Evolutionary conservation across 2,888 invertebrate genomes (phyloP).

Genomic region (Folsomia candida): DNA sequence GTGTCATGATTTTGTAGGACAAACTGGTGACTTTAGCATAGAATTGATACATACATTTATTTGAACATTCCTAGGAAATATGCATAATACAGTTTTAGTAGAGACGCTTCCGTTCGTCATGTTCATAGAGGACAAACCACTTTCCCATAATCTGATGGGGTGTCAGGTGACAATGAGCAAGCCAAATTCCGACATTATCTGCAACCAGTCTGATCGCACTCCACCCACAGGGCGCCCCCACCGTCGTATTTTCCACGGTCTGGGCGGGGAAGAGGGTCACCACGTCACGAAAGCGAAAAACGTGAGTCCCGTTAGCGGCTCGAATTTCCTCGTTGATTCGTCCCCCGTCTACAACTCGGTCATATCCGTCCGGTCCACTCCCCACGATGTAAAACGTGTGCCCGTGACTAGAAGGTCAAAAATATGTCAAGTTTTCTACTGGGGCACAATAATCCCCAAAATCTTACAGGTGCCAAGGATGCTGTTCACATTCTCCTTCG

Average conservation of each 20-base stretch:
- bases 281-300: slow-evolving; percentile 31
- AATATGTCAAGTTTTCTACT: no score
- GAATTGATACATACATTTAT: no score
- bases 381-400: slow-evolving; percentile 40
- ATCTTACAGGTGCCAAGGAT: slow-evolving; percentile 44
- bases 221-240: slow-evolving; percentile 42
- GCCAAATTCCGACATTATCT: slow-evolving; percentile 40
- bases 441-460: no score
- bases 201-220: slow-evolving; percentile 35
- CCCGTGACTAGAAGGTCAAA: no score
- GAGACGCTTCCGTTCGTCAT: neutral
- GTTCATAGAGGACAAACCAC: slow-evolving; percentile 39
- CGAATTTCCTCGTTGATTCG: slow-evolving; percentile 22
- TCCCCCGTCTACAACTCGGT: slow-evolving; percentile 6
- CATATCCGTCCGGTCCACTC: slow-evolving; percentile 28
- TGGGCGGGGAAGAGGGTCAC: slow-evolving; percentile 35
- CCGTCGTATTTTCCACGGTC: slow-evolving; percentile 15
- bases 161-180: slow-evolving; percentile 42
- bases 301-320: slow-evolving; percentile 7
- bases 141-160: slow-evolving; percentile 41
- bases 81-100: neutral
- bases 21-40: no score
- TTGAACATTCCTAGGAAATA: no score
- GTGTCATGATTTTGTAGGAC: no score
- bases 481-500: slow-evolving; percentile 34